Evolutionary conservation across 1,140 invertebrate species (phyloP).

Genomic region (Neodiprion lecontei): DNA sequence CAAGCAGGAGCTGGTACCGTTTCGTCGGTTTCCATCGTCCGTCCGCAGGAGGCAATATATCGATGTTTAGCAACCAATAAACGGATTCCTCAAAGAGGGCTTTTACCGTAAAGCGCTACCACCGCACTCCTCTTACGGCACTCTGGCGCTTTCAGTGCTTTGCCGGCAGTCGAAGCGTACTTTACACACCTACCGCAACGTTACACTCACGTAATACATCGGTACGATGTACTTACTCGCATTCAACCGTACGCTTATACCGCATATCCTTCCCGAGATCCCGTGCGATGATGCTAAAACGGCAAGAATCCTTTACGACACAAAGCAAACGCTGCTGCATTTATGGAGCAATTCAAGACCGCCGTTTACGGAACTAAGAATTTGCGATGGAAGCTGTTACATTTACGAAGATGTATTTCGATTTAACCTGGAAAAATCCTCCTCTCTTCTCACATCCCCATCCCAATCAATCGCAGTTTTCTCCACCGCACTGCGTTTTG

Average conservation of each 20-base stretch:
- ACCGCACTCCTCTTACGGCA: constrained; percentile 27
- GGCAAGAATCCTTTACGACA: constrained; percentile 50
- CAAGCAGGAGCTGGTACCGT: constrained; percentile 10
- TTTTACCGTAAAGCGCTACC: constrained; percentile 53
- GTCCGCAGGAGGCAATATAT: constrained; percentile 57
- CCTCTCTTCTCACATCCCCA: too few species aligned
- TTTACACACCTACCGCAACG: too few species aligned
- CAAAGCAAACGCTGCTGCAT: constrained; percentile 61
- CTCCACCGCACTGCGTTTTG: too few species aligned
- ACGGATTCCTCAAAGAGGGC: constrained; percentile 60
- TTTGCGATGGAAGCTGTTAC: too few species aligned
- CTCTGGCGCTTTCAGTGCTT: constrained; percentile 40
- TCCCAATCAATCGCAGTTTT: too few species aligned
- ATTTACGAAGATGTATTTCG: too few species aligned
- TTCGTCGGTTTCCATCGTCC: constrained; percentile 28
- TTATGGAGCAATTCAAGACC: constrained; percentile 53
- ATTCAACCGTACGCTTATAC: too few species aligned
- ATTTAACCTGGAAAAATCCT: too few species aligned
- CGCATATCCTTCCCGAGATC: too few species aligned
- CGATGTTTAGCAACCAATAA: constrained; percentile 64
- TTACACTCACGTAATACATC: constrained; percentile 26
- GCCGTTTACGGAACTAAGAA: too few species aligned
- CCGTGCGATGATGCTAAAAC: background rate
- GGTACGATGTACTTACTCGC: constrained; percentile 18
- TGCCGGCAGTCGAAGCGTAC: too few species aligned